Base-by-base conservation (phyloP, 2,113 vertebrate species). In the Dromas ardeola region DNA sequence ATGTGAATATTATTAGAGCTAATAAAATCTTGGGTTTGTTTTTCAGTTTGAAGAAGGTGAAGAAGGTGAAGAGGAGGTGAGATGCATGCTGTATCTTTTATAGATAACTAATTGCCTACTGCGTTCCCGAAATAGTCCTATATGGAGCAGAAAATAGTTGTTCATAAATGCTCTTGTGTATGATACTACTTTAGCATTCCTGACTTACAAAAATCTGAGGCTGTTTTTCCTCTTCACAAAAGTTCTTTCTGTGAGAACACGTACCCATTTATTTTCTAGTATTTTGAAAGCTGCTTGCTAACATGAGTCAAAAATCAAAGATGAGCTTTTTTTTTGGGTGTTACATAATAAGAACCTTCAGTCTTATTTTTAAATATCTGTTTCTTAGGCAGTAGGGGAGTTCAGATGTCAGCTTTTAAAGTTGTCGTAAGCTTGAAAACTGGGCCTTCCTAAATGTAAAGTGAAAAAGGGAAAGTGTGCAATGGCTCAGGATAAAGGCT, bases 21-120 rank as follows among this genome's bases (percentile, higher is more conserved):
- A 70, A 97, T 97, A 67, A 97, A 91, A 38, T 5, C 45, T 95
- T 94, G 92, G 69, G 30, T 96, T 94, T 96, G 53, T 81, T 71
- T 95, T 97, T 85, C 98, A 99, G 99, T 99, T 99, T 98, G 99
- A 99, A 98, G 99, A 99, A 96, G 98, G 99, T 38, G 99, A 99
- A 95, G 99, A 99, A 97, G 99, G 99, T 88, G 99, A 99, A 95
- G 99, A 99, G 97, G 99, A 99, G 99, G 99, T 99, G 95, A 96
- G 99, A 93, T 85, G 53, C 62, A 19, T 82, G 80, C 92, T 88
- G 25, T 90, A 34, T 97, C 62, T 90, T 55, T 81, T 66, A 4
- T 43, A 32, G 40, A 74, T 88, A 27, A 58, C 30, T 86, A 65
- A 70, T 66, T 74, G 49, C 25, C 6, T 50, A 2, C 81, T 73